Conservation (phyloP, 1,140 invertebrate genomes). For the Diachasmimorpha longicaudata region DNA sequence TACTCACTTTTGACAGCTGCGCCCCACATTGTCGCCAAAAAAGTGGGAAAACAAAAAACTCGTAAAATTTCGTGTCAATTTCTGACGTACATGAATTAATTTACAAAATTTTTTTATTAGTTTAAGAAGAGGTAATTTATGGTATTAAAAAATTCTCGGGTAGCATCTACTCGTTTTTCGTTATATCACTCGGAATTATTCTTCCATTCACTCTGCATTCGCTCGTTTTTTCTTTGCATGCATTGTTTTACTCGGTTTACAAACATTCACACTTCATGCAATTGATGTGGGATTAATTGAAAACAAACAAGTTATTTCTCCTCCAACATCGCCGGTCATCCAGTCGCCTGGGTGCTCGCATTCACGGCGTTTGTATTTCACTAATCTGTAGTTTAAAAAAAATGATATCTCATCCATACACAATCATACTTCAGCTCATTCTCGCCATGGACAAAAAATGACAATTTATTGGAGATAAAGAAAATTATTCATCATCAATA, state of each 20-base stretch:
- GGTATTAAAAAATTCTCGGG: slow-evolving; percentile 47
- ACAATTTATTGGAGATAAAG: slow-evolving; percentile 30
- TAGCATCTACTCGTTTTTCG: slow-evolving; percentile 40
- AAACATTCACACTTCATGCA: slow-evolving; percentile 20
- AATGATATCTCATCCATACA: not conserved
- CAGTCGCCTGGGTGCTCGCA: slow-evolving; percentile 19
- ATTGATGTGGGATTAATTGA: slow-evolving; percentile 9
- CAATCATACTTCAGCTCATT: slow-evolving; percentile 31
- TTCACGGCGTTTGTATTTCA: slow-evolving; percentile 3
- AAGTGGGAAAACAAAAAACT: slow-evolving; percentile 59
- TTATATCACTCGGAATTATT: not conserved
- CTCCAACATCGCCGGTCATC: slow-evolving; percentile 21
- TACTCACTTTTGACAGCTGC: slow-evolving; percentile 56
- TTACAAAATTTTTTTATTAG: slow-evolving; percentile 25
- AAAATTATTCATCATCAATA: slow-evolving; percentile 13
- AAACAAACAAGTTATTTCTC: not conserved
- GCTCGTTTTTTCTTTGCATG: slow-evolving; percentile 7
- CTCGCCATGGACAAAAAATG: slow-evolving; percentile 42
- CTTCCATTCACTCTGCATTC: not conserved
- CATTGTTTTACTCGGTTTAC: not conserved
- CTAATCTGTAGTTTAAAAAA: not conserved
- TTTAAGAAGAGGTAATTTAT: slow-evolving; percentile 13
- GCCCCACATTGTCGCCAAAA: slow-evolving; percentile 63
- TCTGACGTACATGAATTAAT: slow-evolving; percentile 52
- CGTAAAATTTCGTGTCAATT: slow-evolving; percentile 61